Conservation (phyloP, 2,888 invertebrate genomes). For the Plebejus melissa region DNA sequence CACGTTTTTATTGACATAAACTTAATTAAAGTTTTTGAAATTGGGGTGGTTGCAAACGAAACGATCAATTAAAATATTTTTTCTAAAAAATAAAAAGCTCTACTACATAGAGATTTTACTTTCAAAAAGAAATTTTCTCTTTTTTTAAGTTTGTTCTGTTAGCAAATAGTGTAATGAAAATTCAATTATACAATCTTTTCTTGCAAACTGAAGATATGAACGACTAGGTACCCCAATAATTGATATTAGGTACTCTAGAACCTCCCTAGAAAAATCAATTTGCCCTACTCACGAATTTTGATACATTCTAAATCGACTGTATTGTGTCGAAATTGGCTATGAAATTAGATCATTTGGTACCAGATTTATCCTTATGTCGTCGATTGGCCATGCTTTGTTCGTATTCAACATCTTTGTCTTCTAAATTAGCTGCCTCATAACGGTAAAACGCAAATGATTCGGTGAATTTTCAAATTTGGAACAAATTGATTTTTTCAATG, state of each 20-base stretch:
- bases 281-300: conserved; percentile 64
- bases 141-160: background rate
- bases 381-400: conserved; percentile 66
- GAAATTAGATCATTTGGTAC: conserved; percentile 66
- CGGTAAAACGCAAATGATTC: conserved; percentile 51
- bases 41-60: background rate
- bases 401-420: conserved; percentile 71
- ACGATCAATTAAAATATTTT: no score
- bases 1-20: background rate
- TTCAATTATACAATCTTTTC: background rate
- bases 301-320: conserved; percentile 62
- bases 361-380: conserved; percentile 59
- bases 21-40: background rate
- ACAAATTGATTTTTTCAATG: conserved; percentile 44
- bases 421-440: conserved; percentile 53
- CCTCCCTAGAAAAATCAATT: conserved; percentile 66
- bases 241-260: background rate
- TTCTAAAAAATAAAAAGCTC: no score
- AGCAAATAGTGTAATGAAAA: background rate
- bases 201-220: background rate
- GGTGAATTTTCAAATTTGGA: conserved; percentile 60
- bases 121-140: no score
- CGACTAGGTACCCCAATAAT: background rate
- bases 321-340: conserved; percentile 70
- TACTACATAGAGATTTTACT: no score